Evolutionary conservation across 2,888 invertebrate genomes (phyloP).

Genomic region (Eupelmus urozonus): DNA sequence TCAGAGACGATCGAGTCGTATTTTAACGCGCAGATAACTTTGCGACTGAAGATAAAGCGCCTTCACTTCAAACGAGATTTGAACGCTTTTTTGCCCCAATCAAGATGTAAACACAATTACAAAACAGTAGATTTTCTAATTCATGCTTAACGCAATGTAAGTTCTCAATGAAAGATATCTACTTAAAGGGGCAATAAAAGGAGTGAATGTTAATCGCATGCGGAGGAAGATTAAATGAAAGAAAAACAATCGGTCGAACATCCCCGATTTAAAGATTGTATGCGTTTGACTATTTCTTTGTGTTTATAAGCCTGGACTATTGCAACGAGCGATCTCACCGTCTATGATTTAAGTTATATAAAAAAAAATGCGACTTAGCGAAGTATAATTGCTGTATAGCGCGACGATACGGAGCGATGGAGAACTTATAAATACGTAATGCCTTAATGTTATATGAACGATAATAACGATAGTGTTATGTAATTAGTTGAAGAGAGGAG

Average conservation of each 20-base stretch:
- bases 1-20: slow-evolving; percentile 31
- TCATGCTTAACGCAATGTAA: slow-evolving; percentile 20
- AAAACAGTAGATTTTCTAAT: slow-evolving; percentile 44
- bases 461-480: slow-evolving; percentile 75
- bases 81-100: slow-evolving; percentile 46
- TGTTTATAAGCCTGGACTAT: slow-evolving; percentile 73
- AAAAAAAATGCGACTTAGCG: slow-evolving; percentile 67
- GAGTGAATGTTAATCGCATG: slow-evolving; percentile 30
- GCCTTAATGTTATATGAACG: slow-evolving; percentile 76
- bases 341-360: slow-evolving; percentile 66
- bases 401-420: slow-evolving; percentile 68
- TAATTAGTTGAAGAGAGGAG: slow-evolving; percentile 67
- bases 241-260: slow-evolving; percentile 1
- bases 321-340: slow-evolving; percentile 77
- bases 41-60: slow-evolving; percentile 50
- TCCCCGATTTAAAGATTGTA: slow-evolving; percentile 45
- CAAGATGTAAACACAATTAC: slow-evolving; percentile 38
- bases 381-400: slow-evolving; percentile 72
- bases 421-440: slow-evolving; percentile 76
- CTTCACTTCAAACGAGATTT: slow-evolving; percentile 35
- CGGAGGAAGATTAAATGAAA: slow-evolving; percentile 14
- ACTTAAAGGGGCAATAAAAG: slow-evolving; percentile 50
- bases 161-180: slow-evolving; percentile 19
- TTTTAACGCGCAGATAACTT: slow-evolving; percentile 50
- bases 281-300: slow-evolving; percentile 56